phyloP scores from a whole-genome alignment of 2,888 invertebrate species.

The Meiosimyza platycephala region DNA sequence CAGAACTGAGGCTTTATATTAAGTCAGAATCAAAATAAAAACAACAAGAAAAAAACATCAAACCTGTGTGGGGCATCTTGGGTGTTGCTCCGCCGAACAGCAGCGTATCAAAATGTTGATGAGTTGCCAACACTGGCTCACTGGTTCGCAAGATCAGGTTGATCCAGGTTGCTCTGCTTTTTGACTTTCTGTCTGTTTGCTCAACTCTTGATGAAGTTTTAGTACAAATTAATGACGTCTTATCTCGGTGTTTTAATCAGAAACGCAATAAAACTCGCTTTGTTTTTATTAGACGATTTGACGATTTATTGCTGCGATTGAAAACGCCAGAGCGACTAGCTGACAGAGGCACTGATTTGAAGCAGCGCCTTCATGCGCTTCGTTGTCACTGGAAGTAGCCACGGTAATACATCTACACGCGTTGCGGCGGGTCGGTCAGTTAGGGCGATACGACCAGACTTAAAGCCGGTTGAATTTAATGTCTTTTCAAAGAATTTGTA shows the following conservation, averaged over 20 bases:
- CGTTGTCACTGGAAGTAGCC: neutral
- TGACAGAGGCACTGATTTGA: neutral
- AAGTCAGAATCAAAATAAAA: neutral
- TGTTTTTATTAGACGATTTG: slow-evolving; percentile 20
- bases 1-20: neutral
- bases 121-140: neutral
- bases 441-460: slow-evolving; percentile 9
- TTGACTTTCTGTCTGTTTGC: neutral
- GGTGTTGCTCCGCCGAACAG: slow-evolving; percentile 23
- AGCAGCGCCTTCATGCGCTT: neutral
- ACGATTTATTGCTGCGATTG: slow-evolving; percentile 18
- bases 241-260: slow-evolving; percentile 42
- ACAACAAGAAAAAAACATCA: neutral
- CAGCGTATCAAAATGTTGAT: slow-evolving; percentile 38
- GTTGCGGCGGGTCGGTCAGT: neutral
- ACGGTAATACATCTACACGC: slow-evolving; percentile 15
- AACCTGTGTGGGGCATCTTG: slow-evolving; percentile 41
- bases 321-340: neutral
- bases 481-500: slow-evolving; percentile 30
- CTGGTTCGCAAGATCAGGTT: neutral
- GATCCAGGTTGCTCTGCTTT: no score
- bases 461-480: slow-evolving; percentile 29
- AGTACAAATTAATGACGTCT: slow-evolving; percentile 40
- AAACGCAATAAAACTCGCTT: slow-evolving; percentile 38
- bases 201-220: neutral